Evolutionary conservation across 2,888 invertebrate genomes (phyloP).

Genomic region (Drosophila kanekoi): DNA sequence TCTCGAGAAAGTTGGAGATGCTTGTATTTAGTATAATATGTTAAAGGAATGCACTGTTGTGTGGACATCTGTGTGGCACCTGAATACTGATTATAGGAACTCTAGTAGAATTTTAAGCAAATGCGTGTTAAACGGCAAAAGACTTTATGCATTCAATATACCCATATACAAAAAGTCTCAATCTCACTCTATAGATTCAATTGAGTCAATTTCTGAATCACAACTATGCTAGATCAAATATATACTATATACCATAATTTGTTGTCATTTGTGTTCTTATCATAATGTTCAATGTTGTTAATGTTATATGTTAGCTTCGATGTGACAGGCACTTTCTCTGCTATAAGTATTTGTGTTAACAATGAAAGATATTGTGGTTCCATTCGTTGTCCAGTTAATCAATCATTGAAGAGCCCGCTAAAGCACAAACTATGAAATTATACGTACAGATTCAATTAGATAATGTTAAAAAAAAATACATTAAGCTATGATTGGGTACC

Average conservation of each 20-base stretch:
- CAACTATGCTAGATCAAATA: background rate
- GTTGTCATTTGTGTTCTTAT: slow-evolving; percentile 1
- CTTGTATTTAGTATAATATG: slow-evolving; percentile 44
- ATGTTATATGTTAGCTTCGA: slow-evolving; percentile 20
- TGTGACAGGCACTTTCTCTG: background rate
- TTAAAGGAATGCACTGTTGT: slow-evolving; percentile 61
- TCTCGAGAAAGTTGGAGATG: slow-evolving; percentile 5
- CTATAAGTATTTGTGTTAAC: slow-evolving; percentile 17
- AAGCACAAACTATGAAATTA: slow-evolving; percentile 42
- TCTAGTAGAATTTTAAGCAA: slow-evolving; percentile 43
- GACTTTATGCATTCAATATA: slow-evolving; percentile 54
- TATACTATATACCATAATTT: slow-evolving; percentile 3
- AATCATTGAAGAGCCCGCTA: slow-evolving; percentile 18
- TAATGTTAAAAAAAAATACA: slow-evolving; percentile 3
- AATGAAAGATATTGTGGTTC: slow-evolving; percentile 23
- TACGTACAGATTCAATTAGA: slow-evolving; percentile 21
- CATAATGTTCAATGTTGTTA: slow-evolving; percentile 41
- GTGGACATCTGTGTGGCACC: slow-evolving; percentile 55
- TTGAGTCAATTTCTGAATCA: slow-evolving; percentile 7
- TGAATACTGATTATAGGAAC: slow-evolving; percentile 24
- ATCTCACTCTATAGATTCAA: slow-evolving; percentile 8
- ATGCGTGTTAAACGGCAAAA: slow-evolving; percentile 53
- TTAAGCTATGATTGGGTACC: slow-evolving; percentile 36
- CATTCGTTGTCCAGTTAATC: slow-evolving; percentile 36
- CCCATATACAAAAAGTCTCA: slow-evolving; percentile 23